Conservation (phyloP, 2,797 vertebrate genomes). For the Syngnathus rostellatus region DNA sequence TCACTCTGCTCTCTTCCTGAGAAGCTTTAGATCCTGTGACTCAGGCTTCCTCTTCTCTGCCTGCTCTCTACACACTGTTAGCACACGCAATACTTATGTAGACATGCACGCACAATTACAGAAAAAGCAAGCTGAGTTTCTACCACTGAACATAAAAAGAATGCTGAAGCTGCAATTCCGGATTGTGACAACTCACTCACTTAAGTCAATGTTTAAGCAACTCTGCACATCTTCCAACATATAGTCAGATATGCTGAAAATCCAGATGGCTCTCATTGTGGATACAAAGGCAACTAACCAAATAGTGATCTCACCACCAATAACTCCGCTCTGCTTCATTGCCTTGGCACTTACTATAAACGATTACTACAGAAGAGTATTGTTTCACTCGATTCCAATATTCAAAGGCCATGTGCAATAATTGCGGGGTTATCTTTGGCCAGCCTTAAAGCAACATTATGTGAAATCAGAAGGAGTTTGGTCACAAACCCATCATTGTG, state of each 20-base stretch:
- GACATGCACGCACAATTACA: constrained; percentile 11
- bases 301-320: constrained; percentile 49
- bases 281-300: constrained; percentile 38
- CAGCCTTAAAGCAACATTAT: constrained; percentile 6
- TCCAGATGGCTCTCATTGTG: constrained; percentile 25
- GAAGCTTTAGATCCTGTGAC: constrained; percentile 55
- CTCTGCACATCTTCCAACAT: neutral
- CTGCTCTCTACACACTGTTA: constrained; percentile 32
- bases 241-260: constrained; percentile 11
- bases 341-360: constrained; percentile 23
- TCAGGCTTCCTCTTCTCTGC: constrained; percentile 56
- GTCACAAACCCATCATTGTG: constrained; percentile 27
- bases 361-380: constrained; percentile 30
- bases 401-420: constrained; percentile 28
- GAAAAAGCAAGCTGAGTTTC: constrained; percentile 1
- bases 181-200: neutral
- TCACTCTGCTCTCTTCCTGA: constrained; percentile 61
- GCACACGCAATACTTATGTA: constrained; percentile 12
- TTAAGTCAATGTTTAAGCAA: neutral
- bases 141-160: neutral
- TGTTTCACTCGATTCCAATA: constrained; percentile 38
- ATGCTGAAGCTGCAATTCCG: neutral
- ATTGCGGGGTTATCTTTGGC: constrained; percentile 33
- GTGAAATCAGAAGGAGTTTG: constrained; percentile 24
- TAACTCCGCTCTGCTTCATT: constrained; percentile 25